Conservation (phyloP, 92 coral and sea anemone species). For the Porites rus region DNA sequence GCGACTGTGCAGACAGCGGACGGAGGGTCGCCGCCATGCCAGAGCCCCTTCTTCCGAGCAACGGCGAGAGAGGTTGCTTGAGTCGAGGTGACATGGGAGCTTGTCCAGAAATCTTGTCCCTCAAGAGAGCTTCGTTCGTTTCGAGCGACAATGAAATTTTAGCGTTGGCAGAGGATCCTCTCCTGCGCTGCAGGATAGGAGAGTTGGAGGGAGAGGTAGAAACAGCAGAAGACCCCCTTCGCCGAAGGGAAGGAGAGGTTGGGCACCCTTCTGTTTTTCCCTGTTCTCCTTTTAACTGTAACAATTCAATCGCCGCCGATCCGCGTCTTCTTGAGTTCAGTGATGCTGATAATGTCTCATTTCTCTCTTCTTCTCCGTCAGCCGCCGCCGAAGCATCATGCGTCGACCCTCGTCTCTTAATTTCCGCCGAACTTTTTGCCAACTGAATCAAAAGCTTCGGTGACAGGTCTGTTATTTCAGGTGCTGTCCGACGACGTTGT, state of each 20-base stretch:
- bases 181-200: conserved; percentile 24
- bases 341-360: background rate
- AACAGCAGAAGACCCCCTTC: conserved; percentile 12
- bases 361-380: background rate
- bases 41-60: conserved; percentile 21
- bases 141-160: conserved; percentile 22
- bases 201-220: background rate
- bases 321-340: conserved; percentile 18
- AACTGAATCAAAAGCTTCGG: conserved; percentile 50
- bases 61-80: conserved; percentile 31
- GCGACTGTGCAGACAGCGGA: background rate
- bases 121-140: conserved; percentile 18
- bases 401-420: conserved; percentile 19
- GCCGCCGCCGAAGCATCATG: conserved; percentile 5
- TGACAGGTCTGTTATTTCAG: conserved; percentile 36
- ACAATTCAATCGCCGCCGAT: conserved; percentile 11
- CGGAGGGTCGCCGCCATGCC: conserved; percentile 12
- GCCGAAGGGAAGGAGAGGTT: background rate
- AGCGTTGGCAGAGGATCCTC: conserved; percentile 1
- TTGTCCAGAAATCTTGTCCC: conserved; percentile 38
- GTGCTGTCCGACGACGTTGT: conserved; percentile 40
- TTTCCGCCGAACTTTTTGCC: conserved; percentile 44
- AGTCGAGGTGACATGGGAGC: conserved; percentile 47
- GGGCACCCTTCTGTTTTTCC: background rate
- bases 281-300: background rate